Base-by-base conservation (phyloP, 2,888 invertebrate species). In the Theretra japonica region DNA sequence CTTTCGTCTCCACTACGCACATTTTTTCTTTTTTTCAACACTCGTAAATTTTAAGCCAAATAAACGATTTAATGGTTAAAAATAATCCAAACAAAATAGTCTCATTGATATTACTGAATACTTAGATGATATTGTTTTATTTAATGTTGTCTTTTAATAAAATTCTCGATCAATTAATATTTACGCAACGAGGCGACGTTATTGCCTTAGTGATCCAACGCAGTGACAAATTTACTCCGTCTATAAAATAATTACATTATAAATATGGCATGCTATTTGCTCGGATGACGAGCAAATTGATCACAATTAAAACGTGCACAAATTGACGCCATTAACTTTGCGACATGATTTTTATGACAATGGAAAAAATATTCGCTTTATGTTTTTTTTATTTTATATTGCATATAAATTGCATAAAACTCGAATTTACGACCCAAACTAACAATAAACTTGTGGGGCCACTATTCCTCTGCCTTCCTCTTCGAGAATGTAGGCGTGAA, bases 181-280 rank as follows among this genome's bases (percentile, higher is more conserved):
- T 33, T 33, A 11, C 8, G 8, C 8, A 33, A 8, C 33, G 33
- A 8, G 15, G 15, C 41, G 15, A 33, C 8, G 33, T 41, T n/a
- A 15, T 41, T 41, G 41, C 41, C 15, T 41, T 15, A 41, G 41
- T 41, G 41, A 41, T 15, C n/a, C n/a, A 53, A 53, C 53, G 4
- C 58, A 58, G 17, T 25, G 15, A 17, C 25, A 15, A 25, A 5
- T 17, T 4, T 17, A 58, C 17, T 7, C 5, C n/a, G 19, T 53
- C n/a, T 53, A 53, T 53, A n/a, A 53, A 53, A n/a, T n/a, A 6
- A n/a, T 53, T 53, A 53, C 53, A 53, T 25, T 58, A 58, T 58
- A 58, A 58, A 25, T 58, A 58, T 23, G 25, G 25, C 17, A 8
- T 17, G 17, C 23, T 58, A 58, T 58, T 58, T 58, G 25, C 17